These are phyloP conservation scores for Nothocercus nigrocapillus DNA, from an alignment of 2,113 vertebrate genomes.

Conservation along the genomic window DNA sequence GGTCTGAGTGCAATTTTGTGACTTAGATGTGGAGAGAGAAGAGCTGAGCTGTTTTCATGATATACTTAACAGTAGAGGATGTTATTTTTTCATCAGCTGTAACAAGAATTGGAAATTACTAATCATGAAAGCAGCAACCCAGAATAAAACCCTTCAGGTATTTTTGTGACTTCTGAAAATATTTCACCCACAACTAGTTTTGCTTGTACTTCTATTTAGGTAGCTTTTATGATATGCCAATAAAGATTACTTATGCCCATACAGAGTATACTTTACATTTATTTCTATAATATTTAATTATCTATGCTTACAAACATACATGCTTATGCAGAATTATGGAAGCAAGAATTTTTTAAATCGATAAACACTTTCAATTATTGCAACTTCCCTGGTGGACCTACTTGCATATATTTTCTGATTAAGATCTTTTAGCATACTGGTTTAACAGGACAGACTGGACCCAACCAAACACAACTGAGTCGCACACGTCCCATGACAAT, in stretches of 20 bases:
- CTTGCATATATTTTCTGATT: background rate
- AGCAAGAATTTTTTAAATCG: background rate
- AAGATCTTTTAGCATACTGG: background rate
- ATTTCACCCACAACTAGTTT: background rate
- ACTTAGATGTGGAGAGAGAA: background rate
- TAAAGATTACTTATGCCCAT: background rate
- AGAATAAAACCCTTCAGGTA: background rate
- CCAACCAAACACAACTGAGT: background rate
- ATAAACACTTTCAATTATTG: background rate
- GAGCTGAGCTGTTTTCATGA: background rate
- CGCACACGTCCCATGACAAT: background rate
- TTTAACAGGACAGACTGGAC: constrained; percentile 32
- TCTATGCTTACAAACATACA: background rate
- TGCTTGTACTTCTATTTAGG: background rate
- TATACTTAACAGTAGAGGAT: accelerated
- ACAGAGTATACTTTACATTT: background rate
- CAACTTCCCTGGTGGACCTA: background rate
- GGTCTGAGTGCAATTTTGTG: background rate
- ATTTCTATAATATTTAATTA: background rate
- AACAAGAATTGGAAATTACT: background rate
- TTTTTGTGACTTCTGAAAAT: background rate
- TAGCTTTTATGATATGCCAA: background rate
- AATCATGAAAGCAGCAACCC: background rate
- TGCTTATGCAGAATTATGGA: background rate
- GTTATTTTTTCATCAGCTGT: background rate